These are phyloP conservation scores for Sebastiscus tertius DNA, from an alignment of 2,797 vertebrate species.

Conservation along the genomic window DNA sequence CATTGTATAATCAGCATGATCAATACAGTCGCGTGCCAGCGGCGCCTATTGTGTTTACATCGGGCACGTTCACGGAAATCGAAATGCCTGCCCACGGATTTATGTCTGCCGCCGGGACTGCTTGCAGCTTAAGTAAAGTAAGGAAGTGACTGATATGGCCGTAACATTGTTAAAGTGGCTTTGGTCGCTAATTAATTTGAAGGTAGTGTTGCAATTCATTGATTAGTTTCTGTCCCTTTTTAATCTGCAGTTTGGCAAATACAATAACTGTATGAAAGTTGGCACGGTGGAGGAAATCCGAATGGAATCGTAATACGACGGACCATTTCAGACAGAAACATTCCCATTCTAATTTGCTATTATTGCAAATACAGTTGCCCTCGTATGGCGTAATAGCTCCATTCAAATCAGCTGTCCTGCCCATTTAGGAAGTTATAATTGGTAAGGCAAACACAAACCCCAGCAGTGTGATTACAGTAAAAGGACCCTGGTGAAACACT, in stretches of 20 bases:
- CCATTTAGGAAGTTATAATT: neutral
- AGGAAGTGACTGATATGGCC: neutral
- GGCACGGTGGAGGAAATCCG: neutral
- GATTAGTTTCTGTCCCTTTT: neutral
- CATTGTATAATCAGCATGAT: too few species aligned
- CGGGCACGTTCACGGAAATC: too few species aligned
- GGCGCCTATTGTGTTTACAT: too few species aligned
- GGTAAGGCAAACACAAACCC: neutral
- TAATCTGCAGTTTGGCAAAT: neutral
- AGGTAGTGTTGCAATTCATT: neutral
- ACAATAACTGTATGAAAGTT: neutral
- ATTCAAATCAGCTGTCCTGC: neutral
- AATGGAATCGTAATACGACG: neutral
- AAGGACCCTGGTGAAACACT: neutral
- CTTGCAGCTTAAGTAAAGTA: neutral
- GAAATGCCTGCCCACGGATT: too few species aligned
- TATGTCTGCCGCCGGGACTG: neutral
- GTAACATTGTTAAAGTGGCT: neutral
- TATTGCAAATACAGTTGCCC: neutral
- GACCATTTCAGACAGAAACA: neutral
- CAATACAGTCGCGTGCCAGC: too few species aligned
- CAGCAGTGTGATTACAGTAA: conserved; percentile 6
- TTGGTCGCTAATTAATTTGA: neutral
- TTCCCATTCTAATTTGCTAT: neutral
- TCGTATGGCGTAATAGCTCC: neutral